Evolutionary conservation across 2,797 vertebrate genomes (phyloP).

Genomic region (Clamator glandarius): DNA sequence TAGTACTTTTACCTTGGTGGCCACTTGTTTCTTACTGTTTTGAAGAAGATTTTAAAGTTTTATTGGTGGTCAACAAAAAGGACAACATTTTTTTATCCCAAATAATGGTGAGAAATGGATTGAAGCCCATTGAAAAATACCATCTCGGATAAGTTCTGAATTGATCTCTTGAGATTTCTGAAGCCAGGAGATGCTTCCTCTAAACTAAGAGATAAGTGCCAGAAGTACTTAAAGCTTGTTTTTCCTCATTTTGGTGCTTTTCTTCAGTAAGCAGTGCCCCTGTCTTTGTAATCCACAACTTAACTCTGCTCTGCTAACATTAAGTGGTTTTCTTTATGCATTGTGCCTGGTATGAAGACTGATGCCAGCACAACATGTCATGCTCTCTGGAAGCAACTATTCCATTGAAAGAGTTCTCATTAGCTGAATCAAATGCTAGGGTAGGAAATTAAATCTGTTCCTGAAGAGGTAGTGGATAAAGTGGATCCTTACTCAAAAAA

Average conservation of each 20-base stretch:
- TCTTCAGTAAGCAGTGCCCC: neutral
- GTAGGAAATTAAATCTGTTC: neutral
- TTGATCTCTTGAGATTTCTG: neutral
- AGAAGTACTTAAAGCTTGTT: neutral
- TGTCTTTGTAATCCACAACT: neutral
- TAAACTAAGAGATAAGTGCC: neutral
- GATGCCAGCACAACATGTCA: neutral
- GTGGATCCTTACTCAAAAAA: neutral
- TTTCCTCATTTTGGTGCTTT: neutral
- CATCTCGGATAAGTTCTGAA: neutral
- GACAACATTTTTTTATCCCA: neutral
- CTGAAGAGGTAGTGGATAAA: neutral
- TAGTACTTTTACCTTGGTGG: neutral
- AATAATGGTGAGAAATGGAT: neutral
- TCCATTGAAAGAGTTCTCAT: neutral
- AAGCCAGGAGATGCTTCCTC: neutral
- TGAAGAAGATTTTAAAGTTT: neutral
- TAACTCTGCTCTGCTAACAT: neutral
- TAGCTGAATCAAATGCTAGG: neutral
- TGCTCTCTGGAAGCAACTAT: neutral
- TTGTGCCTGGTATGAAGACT: neutral
- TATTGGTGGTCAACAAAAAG: neutral
- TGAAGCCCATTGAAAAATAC: neutral
- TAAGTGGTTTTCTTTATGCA: neutral
- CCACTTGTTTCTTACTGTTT: neutral